A percentile compares a stretch with the other conserved stretches of the same genome.
Conservation (phyloP, 2,797 vertebrate genomes). For the Sebastes nivosus region DNA sequence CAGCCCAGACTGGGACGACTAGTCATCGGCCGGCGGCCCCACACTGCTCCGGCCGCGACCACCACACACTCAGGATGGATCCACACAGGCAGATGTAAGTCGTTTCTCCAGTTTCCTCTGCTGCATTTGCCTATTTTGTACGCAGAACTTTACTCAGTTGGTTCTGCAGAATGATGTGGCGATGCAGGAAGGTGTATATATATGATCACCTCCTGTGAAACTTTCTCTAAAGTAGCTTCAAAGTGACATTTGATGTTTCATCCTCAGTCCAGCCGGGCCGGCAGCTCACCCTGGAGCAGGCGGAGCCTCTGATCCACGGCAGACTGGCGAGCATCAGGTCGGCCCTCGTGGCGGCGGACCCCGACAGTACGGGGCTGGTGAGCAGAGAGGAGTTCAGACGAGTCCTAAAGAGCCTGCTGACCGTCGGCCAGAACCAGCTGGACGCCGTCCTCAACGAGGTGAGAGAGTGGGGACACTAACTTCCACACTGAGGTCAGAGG, state of each 20-base stretch:
- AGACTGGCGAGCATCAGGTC: conserved; percentile 72
- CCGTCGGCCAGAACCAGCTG: conserved; percentile 51
- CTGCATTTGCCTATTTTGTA: background rate
- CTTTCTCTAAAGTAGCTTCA: background rate
- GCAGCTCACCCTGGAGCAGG: conserved; percentile 56
- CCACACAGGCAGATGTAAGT: conserved; percentile 24
- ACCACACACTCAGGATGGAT: conserved; percentile 1
- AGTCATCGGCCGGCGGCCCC: conserved; percentile 26
- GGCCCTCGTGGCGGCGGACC: conserved; percentile 73
- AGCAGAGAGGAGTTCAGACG: conserved; percentile 75
- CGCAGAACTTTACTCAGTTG: too few species aligned
- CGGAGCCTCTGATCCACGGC: conserved; percentile 71
- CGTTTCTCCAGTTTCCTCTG: background rate
- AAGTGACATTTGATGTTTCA: background rate
- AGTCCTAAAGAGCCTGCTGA: conserved; percentile 60
- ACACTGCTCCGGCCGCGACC: background rate
- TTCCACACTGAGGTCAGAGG: background rate
- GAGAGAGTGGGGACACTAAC: background rate
- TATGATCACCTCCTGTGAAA: background rate
- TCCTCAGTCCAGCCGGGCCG: conserved; percentile 49
- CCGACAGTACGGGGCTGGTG: conserved; percentile 57
- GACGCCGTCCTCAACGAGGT: background rate
- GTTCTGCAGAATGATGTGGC: too few species aligned
- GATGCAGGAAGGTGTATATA: background rate
- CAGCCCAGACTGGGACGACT: conserved; percentile 7